These are phyloP conservation scores for Motacilla tschutschensis DNA, from an alignment of 2,113 vertebrate species.

Conservation along the genomic window DNA sequence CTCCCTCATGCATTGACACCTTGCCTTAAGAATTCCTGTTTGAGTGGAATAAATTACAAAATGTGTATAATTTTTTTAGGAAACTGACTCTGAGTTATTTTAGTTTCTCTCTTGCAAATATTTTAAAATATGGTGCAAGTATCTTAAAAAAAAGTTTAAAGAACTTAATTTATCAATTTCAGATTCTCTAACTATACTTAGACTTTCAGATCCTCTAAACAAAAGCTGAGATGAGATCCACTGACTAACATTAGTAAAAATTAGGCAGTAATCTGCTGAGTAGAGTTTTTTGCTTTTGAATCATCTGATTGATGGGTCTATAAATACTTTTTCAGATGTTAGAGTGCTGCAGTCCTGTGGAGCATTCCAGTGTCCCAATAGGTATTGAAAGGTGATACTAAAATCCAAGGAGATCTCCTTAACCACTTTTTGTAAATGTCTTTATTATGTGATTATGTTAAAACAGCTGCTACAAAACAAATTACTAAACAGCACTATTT, in stretches of 20 bases:
- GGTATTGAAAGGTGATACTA: background rate
- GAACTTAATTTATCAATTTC: background rate
- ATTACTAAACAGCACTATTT: background rate
- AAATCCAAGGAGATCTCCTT: background rate
- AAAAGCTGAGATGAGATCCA: background rate
- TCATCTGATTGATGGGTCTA: background rate
- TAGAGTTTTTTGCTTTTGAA: background rate
- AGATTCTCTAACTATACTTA: background rate
- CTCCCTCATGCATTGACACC: background rate
- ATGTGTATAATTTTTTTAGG: background rate
- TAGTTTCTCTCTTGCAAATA: background rate
- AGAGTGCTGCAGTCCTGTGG: background rate
- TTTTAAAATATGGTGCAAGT: background rate
- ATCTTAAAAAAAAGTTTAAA: background rate
- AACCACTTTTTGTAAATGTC: background rate
- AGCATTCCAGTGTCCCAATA: background rate
- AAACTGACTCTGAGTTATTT: background rate
- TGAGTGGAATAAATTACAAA: background rate
- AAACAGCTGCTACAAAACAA: background rate
- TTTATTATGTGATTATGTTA: background rate
- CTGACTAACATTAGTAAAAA: background rate
- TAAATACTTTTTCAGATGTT: background rate
- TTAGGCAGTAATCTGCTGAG: background rate
- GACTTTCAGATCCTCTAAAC: background rate
- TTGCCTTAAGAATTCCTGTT: background rate